Percentiles rank a stretch among this genome's conserved stretches.
Evolutionary conservation across 2,113 vertebrate genomes (phyloP).

Genomic region (Garra rufa): DNA sequence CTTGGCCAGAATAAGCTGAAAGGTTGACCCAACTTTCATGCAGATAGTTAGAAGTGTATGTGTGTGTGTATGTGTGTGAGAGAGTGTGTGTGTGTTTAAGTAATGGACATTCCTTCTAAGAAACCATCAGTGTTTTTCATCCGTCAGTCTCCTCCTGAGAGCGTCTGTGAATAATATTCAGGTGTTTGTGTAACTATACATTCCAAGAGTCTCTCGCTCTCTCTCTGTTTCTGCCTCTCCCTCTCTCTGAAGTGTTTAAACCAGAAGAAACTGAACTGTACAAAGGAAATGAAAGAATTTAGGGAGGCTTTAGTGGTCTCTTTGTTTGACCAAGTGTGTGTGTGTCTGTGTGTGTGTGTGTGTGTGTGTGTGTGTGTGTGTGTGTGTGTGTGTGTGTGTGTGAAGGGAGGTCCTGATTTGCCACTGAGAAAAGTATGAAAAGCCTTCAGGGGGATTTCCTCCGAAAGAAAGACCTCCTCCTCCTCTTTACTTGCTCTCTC

Average conservation of each 20-base stretch:
- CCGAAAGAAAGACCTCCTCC: conserved; percentile 76
- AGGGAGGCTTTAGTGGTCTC: conserved; percentile 59
- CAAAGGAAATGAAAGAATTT: conserved; percentile 73
- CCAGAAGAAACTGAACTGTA: conserved; percentile 59
- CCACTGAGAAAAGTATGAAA: conserved; percentile 70
- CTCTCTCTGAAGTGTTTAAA: conserved; percentile 66
- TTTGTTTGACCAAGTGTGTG: conserved; percentile 44
- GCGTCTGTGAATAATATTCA: conserved; percentile 13
- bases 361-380: too few species aligned
- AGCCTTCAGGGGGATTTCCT: conserved; percentile 82
- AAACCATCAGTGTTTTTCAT: conserved; percentile 3
- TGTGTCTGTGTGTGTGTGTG: too few species aligned
- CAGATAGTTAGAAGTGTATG: not conserved
- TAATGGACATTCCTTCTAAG: conserved; percentile 6
- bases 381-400: not conserved
- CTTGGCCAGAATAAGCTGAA: not conserved
- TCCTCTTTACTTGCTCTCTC: conserved; percentile 40
- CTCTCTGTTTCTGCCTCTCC: conserved; percentile 34
- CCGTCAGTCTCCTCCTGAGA: conserved; percentile 2
- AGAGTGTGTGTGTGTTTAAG: not conserved
- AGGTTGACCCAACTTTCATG: not conserved
- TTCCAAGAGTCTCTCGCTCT: conserved; percentile 39
- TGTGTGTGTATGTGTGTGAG: too few species aligned
- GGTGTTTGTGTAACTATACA: conserved; percentile 52
- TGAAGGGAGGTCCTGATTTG: conserved; percentile 59